Evolutionary conservation across 2,888 invertebrate species (phyloP), one percentile per base, ranked within the genome.

Genomic region (Ceraclea dissimilis): DNA sequence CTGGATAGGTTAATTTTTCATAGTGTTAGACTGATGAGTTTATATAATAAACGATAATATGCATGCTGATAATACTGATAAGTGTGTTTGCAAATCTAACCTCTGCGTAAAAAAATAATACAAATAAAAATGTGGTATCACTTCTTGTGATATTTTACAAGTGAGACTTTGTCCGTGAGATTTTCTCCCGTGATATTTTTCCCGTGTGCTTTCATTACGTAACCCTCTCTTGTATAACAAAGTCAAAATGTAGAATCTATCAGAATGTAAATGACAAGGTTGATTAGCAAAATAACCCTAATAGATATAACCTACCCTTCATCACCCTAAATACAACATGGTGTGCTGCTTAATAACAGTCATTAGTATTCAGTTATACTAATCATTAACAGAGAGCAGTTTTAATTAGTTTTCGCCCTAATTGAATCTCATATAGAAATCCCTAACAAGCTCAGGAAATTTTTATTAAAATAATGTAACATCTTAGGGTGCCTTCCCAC

Each of bases 361-460:
- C 59, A 61, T 61, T 61, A 61, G 61, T 59, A 57, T 57, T 57
- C 57, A 47, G 50, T 31, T 31, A 51, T 58, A 61, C 59, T 58
- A 61, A 61, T 61, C 61, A 61, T 59, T 59, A 49, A 61, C 61
- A 54, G 59, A 57, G 58, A 16, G 55, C 61, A 49, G 57, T 59
- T 61, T 61, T 61, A 59, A 61, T 61, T 61, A 61, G 61, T 57
- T 57, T 57, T 57, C 16, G 49, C 59, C 57, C 49, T 59, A 61
- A 59, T 61, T 61, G 61, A 61, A 59, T 61, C 16, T 44, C 6
- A 17, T 16, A 16, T 44, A 6, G 11, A 31, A 31, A 31, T 31
- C 31, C 31, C 11, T 31, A 31, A 31, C 31, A 31, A 49, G 50
- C 43, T 26, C 22, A 48, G 34, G 50, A 19, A 49, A 21, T 52